Evolutionary conservation across 2,113 vertebrate species (phyloP).

Genomic region (Anas platyrhynchos): DNA sequence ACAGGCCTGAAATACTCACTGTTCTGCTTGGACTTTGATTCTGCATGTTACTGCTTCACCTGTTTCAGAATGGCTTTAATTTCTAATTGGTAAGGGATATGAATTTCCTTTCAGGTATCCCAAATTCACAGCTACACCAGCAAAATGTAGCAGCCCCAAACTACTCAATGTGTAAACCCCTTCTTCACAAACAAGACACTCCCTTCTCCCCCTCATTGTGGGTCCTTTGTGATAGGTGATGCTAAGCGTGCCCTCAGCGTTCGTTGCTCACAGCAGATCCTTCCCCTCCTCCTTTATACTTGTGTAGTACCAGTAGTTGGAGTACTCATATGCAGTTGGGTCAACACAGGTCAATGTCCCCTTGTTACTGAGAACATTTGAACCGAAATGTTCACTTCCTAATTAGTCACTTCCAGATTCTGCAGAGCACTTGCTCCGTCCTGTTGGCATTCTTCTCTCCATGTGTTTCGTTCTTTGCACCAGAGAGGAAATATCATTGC

Average conservation of each 20-base stretch:
- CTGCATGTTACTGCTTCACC: neutral
- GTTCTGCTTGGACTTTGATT: neutral
- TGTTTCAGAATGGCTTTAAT: neutral
- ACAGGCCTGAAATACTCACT: neutral
- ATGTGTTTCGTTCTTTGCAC: neutral
- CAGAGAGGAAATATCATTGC: neutral
- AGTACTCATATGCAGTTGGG: neutral
- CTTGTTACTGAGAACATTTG: neutral
- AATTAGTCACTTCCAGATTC: neutral
- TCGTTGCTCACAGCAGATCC: neutral
- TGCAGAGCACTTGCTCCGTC: neutral
- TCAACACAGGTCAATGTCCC: neutral
- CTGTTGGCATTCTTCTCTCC: neutral
- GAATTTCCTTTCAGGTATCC: neutral
- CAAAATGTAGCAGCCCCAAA: neutral
- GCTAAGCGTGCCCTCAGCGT: neutral
- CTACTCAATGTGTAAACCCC: neutral
- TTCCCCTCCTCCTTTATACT: neutral
- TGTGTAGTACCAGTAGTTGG: neutral
- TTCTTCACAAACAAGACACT: neutral
- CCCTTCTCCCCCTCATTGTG: rapidly evolving
- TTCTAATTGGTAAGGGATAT: neutral
- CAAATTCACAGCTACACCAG: neutral
- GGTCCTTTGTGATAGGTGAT: neutral
- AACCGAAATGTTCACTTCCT: neutral